Evolutionary conservation across 2,888 invertebrate species (phyloP), one percentile per base, ranked within the genome.

Genomic region (Andrena fulva): DNA sequence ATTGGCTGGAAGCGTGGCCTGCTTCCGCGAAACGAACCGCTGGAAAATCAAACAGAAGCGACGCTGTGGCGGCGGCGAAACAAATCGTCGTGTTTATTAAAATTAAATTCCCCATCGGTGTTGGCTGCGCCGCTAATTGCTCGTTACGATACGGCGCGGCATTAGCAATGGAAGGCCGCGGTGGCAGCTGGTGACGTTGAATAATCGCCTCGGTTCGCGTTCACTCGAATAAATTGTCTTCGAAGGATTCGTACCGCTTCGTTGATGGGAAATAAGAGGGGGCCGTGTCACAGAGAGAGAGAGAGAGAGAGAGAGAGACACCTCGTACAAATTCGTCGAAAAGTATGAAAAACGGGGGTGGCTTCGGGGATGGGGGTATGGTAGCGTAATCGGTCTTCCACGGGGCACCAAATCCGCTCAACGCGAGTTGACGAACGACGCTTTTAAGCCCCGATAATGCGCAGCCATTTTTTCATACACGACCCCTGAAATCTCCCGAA

Each of bases 391-490:
- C 74, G 66, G 67, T 80, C 82, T 79, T 68, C 73, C 85, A 72
- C 70, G 60, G 82, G 64, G 63, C 63, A 75, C 63, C 33, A 84
- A 85, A 84, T 84, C 82, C 82, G 82, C 82, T 84, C 80, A 77
- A 52, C 70, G 71, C 42, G 71, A 74, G 78, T 85, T 82, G 84
- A 84, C 84, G 84, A 74, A 82, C 82, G 82, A 74, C 82, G 71
- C 84, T 78, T 82, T 82, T 82, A 84, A 85, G 78, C 84, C 77
- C 79, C 84, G 84, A 84, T 85, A 85, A 85, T 85, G 79, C 78
- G 72, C 82, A 10, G 48, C 79, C 79, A 82, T 85, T 84, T 84
- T 81, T 85, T 84, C 62, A 59, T 77, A 68, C 48, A 54, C 62
- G 33, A 59, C 64, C 69, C 42, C n/a, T 66, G 56, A 75, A 76